A percentile compares a stretch with the other conserved stretches of the same genome.
Evolutionary conservation across 2,888 invertebrate genomes (phyloP).

Genomic region (Danaus chrysippus): DNA sequence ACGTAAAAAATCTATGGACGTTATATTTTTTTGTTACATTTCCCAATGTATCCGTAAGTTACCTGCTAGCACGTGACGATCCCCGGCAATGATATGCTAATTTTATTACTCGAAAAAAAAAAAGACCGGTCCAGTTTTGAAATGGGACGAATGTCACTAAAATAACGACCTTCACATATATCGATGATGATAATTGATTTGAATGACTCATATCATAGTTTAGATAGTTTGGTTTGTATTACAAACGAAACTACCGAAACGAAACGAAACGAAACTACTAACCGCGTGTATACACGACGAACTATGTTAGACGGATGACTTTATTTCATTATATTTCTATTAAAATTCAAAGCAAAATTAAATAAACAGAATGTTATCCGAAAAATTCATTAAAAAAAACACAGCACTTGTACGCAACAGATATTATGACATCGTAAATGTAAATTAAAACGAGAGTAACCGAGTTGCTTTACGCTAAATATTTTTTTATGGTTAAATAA

Average conservation of each 20-base stretch:
- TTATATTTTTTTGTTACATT: too few species aligned
- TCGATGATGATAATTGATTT: conserved; percentile 43
- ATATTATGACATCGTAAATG: conserved; percentile 27
- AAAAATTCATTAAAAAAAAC: too few species aligned
- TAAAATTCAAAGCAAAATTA: too few species aligned
- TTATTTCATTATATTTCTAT: too few species aligned
- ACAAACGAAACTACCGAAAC: too few species aligned
- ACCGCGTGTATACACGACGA: neutral
- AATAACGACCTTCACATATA: conserved; percentile 61
- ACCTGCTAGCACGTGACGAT: conserved; percentile 41
- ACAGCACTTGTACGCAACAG: conserved; percentile 11
- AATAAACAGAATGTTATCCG: too few species aligned
- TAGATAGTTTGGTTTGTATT: conserved; percentile 3
- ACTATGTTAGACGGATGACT: too few species aligned
- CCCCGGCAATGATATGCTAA: conserved; percentile 67
- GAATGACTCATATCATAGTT: conserved; percentile 43
- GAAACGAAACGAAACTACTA: too few species aligned
- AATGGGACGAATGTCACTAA: conserved; percentile 69
- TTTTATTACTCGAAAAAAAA: conserved; percentile 73
- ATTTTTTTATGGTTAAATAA: too few species aligned
- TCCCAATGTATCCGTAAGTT: too few species aligned
- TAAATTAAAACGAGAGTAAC: conserved; percentile 19
- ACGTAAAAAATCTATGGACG: too few species aligned
- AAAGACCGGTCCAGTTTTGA: conserved; percentile 70
- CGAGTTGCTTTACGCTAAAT: neutral